Percentiles rank a stretch among this genome's conserved stretches.
phyloP scores from a whole-genome alignment of 2,797 vertebrate genomes.

The Urosaurus nigricauda region DNA sequence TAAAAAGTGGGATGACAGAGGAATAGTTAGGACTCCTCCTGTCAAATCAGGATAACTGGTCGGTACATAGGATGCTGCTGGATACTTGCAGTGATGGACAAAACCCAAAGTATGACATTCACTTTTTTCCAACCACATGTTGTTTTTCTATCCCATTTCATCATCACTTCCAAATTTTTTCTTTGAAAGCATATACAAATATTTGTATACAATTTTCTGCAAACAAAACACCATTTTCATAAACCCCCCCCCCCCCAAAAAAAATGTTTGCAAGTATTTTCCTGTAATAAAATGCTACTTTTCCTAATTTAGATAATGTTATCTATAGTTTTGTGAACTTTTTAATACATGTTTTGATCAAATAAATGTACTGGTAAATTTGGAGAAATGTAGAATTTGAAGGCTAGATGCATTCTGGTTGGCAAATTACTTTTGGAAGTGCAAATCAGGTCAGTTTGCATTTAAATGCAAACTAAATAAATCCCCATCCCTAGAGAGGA shows the following conservation, averaged over 20 bases:
- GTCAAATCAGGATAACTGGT: no score
- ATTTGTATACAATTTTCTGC: no score
- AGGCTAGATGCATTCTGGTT: background rate
- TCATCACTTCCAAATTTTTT: no score
- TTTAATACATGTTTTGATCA: background rate
- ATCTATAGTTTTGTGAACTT: background rate
- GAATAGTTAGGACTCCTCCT: no score
- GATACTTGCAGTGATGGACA: no score
- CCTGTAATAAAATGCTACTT: background rate
- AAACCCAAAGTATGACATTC: no score
- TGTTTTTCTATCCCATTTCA: background rate
- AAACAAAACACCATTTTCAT: no score
- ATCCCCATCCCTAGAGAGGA: background rate
- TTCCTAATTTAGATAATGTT: background rate
- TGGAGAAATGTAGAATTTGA: background rate
- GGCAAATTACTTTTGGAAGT: background rate
- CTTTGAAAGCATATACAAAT: no score
- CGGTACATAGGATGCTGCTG: no score
- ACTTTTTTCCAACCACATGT: background rate
- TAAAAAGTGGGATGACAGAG: no score
- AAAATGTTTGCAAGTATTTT: background rate
- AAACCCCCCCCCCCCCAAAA: no score
- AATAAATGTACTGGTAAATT: background rate
- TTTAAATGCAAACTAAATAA: conserved; percentile 4
- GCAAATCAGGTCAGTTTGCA: conserved; percentile 2